These are phyloP conservation scores for Protosalanx chinensis DNA, from an alignment of 2,797 vertebrate genomes.

Conservation along the genomic window DNA sequence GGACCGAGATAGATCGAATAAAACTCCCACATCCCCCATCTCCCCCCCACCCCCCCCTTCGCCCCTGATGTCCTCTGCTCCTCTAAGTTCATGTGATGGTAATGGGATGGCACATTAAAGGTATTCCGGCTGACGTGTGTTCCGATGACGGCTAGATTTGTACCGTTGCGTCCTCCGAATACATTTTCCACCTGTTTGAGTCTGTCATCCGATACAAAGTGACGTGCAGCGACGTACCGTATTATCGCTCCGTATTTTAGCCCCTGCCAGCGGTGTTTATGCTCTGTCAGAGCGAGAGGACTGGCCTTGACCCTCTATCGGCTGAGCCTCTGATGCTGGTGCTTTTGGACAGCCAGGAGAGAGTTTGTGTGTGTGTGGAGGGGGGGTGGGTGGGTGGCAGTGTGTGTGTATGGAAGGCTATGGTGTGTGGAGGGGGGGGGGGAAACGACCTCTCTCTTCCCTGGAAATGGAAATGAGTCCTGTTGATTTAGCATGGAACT, in stretches of 20 bases:
- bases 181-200: conserved; percentile 71
- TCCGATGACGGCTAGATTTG: conserved; percentile 38
- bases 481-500: conserved; percentile 36
- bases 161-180: conserved; percentile 47
- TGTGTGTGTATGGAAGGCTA: background rate
- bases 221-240: conserved; percentile 50
- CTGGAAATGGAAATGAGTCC: conserved; percentile 50
- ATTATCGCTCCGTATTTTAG: conserved; percentile 67
- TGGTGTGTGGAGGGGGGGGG: background rate
- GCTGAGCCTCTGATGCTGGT: conserved; percentile 59
- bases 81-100: background rate
- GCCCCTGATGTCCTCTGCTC: background rate
- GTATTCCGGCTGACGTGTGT: conserved; percentile 5
- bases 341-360: conserved; percentile 60
- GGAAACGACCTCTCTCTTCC: conserved; percentile 42
- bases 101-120: conserved; percentile 23
- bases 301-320: conserved; percentile 65
- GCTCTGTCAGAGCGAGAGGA: conserved; percentile 67
- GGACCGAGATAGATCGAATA: background rate
- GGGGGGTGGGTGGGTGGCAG: background rate
- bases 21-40: background rate
- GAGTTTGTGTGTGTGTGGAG: conserved; percentile 1
- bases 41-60: background rate
- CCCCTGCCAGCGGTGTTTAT: conserved; percentile 64
- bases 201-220: conserved; percentile 60